These are phyloP conservation scores for Drosophila kohkoa DNA, from an alignment of 1,140 invertebrate genomes.

Conservation along the genomic window DNA sequence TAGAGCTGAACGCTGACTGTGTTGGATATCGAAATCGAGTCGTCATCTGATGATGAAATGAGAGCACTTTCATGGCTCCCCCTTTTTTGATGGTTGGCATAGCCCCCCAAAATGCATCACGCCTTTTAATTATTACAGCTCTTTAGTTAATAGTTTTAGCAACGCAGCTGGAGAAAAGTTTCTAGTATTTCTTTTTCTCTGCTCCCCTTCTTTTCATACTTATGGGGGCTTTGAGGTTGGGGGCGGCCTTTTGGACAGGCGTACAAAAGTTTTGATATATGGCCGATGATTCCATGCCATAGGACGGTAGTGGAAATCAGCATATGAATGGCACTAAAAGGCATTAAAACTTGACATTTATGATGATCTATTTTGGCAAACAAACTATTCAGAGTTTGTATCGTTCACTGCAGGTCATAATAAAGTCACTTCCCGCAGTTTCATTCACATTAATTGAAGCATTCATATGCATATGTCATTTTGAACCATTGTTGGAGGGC, in stretches of 20 bases:
- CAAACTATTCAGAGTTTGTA: slow-evolving; percentile 38
- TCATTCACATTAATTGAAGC: slow-evolving; percentile 19
- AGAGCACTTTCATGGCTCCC: slow-evolving; percentile 58
- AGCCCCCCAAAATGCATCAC: slow-evolving; percentile 54
- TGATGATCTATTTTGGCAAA: slow-evolving; percentile 79
- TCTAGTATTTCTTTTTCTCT: neutral
- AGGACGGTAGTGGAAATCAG: slow-evolving; percentile 53
- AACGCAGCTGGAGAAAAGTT: slow-evolving; percentile 68
- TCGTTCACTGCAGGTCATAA: slow-evolving; percentile 68
- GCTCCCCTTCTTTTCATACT: neutral
- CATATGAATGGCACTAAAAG: slow-evolving; percentile 66
- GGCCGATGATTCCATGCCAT: slow-evolving; percentile 21
- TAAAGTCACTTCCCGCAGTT: slow-evolving; percentile 74
- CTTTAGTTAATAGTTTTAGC: slow-evolving; percentile 81
- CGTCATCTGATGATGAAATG: slow-evolving; percentile 75
- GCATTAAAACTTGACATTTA: slow-evolving; percentile 72
- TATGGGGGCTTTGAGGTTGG: slow-evolving; percentile 52
- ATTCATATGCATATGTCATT: slow-evolving; percentile 40
- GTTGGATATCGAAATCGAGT: slow-evolving; percentile 68
- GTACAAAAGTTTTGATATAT: slow-evolving; percentile 51
- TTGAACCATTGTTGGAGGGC: slow-evolving; percentile 16
- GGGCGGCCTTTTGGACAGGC: slow-evolving; percentile 9
- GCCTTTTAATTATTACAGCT: slow-evolving; percentile 80
- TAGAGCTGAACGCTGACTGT: slow-evolving; percentile 39
- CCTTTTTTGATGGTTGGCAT: slow-evolving; percentile 35